Conservation (phyloP, 2,113 vertebrate species). For the Clarias gariepinus region DNA sequence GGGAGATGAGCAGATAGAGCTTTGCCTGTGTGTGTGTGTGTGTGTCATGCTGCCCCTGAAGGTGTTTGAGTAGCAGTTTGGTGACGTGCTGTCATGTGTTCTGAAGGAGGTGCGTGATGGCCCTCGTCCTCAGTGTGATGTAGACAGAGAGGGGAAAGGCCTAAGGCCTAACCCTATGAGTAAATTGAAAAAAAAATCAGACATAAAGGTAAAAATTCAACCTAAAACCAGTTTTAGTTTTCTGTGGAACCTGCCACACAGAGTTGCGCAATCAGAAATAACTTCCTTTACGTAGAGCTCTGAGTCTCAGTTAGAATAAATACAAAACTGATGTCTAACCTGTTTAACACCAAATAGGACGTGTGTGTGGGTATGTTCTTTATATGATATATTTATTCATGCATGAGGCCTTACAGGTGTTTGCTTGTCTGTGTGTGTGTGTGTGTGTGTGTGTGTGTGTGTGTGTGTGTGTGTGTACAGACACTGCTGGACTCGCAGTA, state of each 20-base stretch:
- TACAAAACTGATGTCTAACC: not conserved
- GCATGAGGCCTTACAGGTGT: not conserved
- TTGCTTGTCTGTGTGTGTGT: slow-evolving; percentile 37
- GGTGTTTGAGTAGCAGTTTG: too few species aligned
- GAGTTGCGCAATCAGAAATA: not conserved
- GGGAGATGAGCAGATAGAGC: too few species aligned
- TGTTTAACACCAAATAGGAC: not conserved
- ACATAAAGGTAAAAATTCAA: not conserved
- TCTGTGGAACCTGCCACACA: not conserved
- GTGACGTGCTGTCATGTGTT: too few species aligned
- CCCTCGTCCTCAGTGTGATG: too few species aligned
- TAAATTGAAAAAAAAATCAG: not conserved
- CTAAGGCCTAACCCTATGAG: not conserved
- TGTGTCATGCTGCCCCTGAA: too few species aligned
- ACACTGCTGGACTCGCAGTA: slow-evolving; percentile 86
- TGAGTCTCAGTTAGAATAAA: not conserved
- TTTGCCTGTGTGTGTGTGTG: too few species aligned
- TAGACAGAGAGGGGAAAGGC: too few species aligned
- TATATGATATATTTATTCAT: not conserved
- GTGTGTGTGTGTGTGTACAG: slow-evolving; percentile 63
- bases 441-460: slow-evolving; percentile 37
- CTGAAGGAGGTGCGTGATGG: too few species aligned
- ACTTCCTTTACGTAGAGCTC: not conserved
- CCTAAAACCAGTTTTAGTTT: not conserved
- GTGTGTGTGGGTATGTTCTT: not conserved